These are phyloP conservation scores for Trachelus tabidus DNA, from an alignment of 2,888 invertebrate species.

Conservation along the genomic window DNA sequence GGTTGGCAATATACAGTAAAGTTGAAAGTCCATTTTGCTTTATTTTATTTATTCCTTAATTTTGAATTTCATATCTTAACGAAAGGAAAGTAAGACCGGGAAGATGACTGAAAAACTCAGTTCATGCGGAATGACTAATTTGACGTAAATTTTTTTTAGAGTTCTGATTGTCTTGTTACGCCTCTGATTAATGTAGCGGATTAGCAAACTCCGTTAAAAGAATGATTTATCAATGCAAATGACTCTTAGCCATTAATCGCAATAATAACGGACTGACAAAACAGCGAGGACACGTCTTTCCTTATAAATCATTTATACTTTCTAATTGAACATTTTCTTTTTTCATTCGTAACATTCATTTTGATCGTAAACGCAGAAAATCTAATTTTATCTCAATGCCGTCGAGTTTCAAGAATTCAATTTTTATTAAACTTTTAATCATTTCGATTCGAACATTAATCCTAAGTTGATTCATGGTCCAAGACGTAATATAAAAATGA, in stretches of 20 bases:
- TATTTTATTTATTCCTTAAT: neutral
- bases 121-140: neutral
- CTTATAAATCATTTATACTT: neutral
- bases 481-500: too few relatives aligned
- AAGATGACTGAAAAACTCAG: neutral
- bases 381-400: too few relatives aligned
- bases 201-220: neutral
- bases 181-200: neutral
- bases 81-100: neutral
- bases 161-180: neutral
- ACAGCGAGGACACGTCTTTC: neutral
- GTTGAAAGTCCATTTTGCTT: neutral
- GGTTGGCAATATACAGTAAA: neutral
- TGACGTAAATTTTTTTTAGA: neutral
- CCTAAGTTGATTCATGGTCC: too few relatives aligned
- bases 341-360: too few relatives aligned
- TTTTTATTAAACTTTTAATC: too few relatives aligned
- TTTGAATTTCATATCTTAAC: neutral
- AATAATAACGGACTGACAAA: neutral
- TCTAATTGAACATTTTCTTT: too few relatives aligned
- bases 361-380: too few relatives aligned
- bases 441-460: too few relatives aligned
- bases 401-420: too few relatives aligned
- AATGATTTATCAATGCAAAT: neutral
- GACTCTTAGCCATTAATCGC: neutral